Conservation (phyloP, 2,797 vertebrate genomes). For the Mallotus villosus region DNA sequence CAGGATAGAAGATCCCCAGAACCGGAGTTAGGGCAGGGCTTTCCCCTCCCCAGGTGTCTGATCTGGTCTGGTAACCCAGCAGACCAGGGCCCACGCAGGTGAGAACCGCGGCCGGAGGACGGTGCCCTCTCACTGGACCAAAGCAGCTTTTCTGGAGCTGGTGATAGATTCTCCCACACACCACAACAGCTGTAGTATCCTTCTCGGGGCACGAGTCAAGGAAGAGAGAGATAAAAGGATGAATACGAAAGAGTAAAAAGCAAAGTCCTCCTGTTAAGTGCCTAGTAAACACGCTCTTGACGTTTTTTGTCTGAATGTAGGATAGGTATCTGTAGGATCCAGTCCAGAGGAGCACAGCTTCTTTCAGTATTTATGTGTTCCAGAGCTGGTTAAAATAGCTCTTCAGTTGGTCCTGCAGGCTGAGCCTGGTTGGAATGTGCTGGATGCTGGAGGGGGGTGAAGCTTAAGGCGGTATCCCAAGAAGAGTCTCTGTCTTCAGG, state of each 20-base stretch:
- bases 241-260: neutral
- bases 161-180: neutral
- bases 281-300: no score
- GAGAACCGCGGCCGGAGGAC: no score
- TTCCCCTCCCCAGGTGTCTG: neutral
- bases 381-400: neutral
- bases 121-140: no score
- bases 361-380: neutral
- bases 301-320: no score
- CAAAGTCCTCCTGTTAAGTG: neutral
- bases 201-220: constrained; percentile 33
- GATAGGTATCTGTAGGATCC: no score
- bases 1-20: no score
- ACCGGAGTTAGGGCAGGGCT: neutral
- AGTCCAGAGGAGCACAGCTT: neutral
- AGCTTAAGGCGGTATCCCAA: constrained; percentile 39
- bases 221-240: neutral
- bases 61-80: no score
- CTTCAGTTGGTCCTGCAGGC: constrained; percentile 24
- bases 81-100: no score
- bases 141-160: neutral
- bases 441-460: constrained; percentile 22
- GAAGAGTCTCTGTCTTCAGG: constrained; percentile 36
- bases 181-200: neutral
- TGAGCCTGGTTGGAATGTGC: neutral